A percentile compares a stretch with the other conserved stretches of the same genome.
These are phyloP conservation scores for Patella caerulea DNA, from an alignment of 2,888 invertebrate species.

Conservation along the genomic window DNA sequence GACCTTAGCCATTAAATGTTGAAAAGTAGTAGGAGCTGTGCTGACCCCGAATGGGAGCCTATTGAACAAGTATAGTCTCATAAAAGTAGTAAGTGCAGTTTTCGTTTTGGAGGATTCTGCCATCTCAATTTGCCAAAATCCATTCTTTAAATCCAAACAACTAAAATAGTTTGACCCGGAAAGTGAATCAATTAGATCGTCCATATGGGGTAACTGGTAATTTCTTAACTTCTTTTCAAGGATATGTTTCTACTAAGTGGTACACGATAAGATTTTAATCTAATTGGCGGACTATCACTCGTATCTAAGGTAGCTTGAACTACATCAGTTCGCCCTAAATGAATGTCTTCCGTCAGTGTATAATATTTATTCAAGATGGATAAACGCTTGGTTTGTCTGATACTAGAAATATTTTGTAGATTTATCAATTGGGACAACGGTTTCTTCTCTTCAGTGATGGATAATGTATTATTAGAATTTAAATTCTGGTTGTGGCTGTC, in stretches of 20 bases:
- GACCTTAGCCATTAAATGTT: slow-evolving; percentile 19
- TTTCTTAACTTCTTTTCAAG: neutral
- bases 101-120: neutral
- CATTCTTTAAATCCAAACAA: no score
- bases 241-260: neutral
- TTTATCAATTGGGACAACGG: neutral
- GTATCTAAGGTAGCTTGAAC: neutral
- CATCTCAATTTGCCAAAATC: slow-evolving; percentile 11
- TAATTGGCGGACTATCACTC: slow-evolving; percentile 7
- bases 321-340: neutral
- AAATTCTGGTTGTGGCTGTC: neutral
- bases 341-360: neutral
- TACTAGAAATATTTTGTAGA: neutral
- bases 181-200: slow-evolving; percentile 6
- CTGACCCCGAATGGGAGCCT: slow-evolving; percentile 12
- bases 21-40: neutral
- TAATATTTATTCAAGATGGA: neutral
- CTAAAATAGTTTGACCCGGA: no score
- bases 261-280: slow-evolving; percentile 11
- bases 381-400: neutral
- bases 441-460: no score
- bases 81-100: slow-evolving; percentile 9
- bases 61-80: neutral
- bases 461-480: no score
- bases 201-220: slow-evolving; percentile 6